Conservation (phyloP, 2,797 vertebrate genomes). For the Sebastes steindachneri region DNA sequence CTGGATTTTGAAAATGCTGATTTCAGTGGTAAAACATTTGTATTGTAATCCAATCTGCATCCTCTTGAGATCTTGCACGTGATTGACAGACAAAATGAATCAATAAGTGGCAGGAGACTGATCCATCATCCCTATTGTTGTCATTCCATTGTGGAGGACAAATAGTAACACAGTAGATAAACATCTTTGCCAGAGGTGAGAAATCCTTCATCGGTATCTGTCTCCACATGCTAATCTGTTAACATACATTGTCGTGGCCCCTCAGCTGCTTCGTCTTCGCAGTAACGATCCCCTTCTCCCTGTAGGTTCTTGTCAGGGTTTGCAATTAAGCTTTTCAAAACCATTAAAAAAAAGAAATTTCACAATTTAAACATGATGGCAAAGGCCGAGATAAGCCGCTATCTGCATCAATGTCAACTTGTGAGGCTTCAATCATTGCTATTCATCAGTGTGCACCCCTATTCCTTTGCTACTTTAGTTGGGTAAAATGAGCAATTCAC, state of each 20-base stretch:
- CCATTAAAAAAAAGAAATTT: constrained; percentile 24
- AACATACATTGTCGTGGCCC: constrained; percentile 18
- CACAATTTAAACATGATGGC: constrained; percentile 4
- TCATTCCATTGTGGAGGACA: constrained; percentile 44
- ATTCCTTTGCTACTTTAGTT: not conserved
- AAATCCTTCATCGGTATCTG: constrained; percentile 29
- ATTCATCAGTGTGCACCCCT: not conserved
- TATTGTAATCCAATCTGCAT: not conserved
- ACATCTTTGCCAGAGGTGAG: constrained; percentile 40
- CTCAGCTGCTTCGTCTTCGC: constrained; percentile 28
- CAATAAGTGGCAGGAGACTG: constrained; percentile 12
- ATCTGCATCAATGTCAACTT: constrained; percentile 24
- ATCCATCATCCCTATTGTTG: constrained; percentile 41
- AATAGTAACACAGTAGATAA: constrained; percentile 44
- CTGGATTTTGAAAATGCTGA: not conserved
- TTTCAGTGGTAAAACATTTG: not conserved
- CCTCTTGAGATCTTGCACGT: constrained; percentile 15
- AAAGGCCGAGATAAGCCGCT: constrained; percentile 2
- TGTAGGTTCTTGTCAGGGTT: constrained; percentile 25
- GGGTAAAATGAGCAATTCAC: constrained; percentile 7
- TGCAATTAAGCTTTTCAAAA: constrained; percentile 45
- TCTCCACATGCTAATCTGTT: constrained; percentile 46
- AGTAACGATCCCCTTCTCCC: constrained; percentile 1
- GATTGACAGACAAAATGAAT: constrained; percentile 44
- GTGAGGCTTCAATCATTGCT: not conserved